phyloP scores from a whole-genome alignment of 2,888 invertebrate genomes.

The Drosophila seclusa region DNA sequence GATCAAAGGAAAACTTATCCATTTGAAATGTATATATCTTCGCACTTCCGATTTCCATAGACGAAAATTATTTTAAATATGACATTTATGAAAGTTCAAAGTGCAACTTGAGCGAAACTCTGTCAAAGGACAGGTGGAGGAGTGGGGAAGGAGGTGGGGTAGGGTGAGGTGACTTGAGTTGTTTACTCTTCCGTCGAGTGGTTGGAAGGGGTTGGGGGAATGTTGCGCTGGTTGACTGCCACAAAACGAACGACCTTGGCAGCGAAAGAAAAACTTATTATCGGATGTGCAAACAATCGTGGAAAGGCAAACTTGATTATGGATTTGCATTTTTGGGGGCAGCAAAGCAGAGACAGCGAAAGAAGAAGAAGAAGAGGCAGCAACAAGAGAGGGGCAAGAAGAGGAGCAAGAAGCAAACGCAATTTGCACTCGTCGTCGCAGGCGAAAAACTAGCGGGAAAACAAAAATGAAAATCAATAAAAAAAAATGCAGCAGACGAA shows the following conservation, averaged over 20 bases:
- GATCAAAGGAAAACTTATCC: too few species aligned
- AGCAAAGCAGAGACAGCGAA: neutral
- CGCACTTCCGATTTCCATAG: neutral
- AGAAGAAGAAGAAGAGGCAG: neutral
- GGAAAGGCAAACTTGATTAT: constrained; percentile 56
- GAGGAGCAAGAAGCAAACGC: constrained; percentile 7
- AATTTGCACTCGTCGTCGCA: constrained; percentile 20
- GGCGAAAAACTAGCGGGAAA: constrained; percentile 28
- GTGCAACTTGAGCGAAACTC: neutral
- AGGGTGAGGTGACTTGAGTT: neutral
- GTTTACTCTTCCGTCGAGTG: constrained; percentile 19
- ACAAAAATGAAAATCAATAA: constrained; percentile 52
- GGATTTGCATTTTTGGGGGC: constrained; percentile 63
- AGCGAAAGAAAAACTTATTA: constrained; percentile 56
- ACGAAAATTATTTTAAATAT: neutral
- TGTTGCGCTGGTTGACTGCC: constrained; percentile 17
- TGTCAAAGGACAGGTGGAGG: neutral
- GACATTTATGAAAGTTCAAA: neutral
- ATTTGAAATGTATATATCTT: too few species aligned
- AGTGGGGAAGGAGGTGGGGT: neutral
- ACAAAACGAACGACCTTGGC: constrained; percentile 67
- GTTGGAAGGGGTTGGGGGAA: neutral
- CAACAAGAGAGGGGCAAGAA: neutral
- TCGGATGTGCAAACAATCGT: constrained; percentile 44
- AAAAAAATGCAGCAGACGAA: constrained; percentile 23